Evolutionary conservation across 1,140 invertebrate genomes (phyloP), one percentile per base, ranked within the genome.

Genomic region (Neodiprion virginianus): DNA sequence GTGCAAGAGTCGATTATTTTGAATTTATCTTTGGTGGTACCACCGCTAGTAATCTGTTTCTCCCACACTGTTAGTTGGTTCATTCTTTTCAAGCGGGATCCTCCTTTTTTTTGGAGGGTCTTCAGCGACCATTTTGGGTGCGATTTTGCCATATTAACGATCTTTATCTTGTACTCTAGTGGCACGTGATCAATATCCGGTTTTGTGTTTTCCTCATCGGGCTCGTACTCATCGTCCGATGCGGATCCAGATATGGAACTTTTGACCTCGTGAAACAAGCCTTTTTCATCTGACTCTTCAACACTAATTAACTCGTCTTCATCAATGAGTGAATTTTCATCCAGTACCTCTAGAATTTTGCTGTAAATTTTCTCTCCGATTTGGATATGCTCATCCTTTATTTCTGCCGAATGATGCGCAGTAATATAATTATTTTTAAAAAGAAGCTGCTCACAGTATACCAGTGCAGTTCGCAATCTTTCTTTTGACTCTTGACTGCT

Each of bases 101-200:
- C 28, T 40, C 28, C 28, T 10, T 53, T 73, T 66, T 61, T 61
- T 23, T 75, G 28, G 0, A 75, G 48, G n/a, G 71, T 73, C 66
- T 73, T 28, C 48, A 75, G 65, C 12, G 14, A 72, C 71, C 65
- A 75, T 72, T 10, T 75, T 40, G 74, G 74, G 67, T 75, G 74
- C 14, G 66, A 48, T 72, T 73, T 73, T 47, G 61, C 71, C 11
- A 74, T 73, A 67, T 75, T 75, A n/a, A 75, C 11, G 9, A 66
- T 48, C 67, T 75, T 75, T 8, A 73, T 66, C 66, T 75, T 75
- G 72, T 75, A 75, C 12, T 75, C 74, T 50, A 75, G 48, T 5
- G 50, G n/a, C 67, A 72, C 72, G 66, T 65, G 8, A n/a, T 69
- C 71, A 12, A 67, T 69, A 67, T 72, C 72, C 17, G 17, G 11